Conservation (phyloP, 2,113 vertebrate species). For the Electrona antarctica region DNA sequence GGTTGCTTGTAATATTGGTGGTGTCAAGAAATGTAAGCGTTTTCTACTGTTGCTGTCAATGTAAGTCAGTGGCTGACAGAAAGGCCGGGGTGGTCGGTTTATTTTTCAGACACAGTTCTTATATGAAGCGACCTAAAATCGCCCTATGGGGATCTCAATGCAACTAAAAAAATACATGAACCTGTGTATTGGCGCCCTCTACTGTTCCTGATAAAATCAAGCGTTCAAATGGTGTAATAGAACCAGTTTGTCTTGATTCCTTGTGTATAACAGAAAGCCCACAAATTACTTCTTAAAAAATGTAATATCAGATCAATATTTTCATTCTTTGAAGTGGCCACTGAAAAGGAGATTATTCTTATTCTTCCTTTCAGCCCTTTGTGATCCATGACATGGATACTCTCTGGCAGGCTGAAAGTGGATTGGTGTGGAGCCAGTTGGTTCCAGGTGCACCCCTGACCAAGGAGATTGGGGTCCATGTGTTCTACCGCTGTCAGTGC, state of each 20-base stretch:
- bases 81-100: no score
- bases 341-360: background rate
- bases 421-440: conserved; percentile 95
- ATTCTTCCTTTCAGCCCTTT: conserved; percentile 85
- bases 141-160: no score
- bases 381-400: conserved; percentile 97
- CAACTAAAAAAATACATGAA: no score
- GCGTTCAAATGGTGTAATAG: background rate
- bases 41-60: no score
- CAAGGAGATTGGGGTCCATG: conserved; percentile 96
- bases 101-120: no score
- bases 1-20: no score
- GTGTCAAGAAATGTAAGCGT: no score
- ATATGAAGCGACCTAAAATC: no score
- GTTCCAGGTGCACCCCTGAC: conserved; percentile 87
- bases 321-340: background rate
- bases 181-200: no score
- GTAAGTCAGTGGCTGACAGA: no score
- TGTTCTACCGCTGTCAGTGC: conserved; percentile 98
- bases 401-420: conserved; percentile 94
- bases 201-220: background rate
- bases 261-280: background rate
- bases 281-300: background rate
- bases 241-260: background rate
- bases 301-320: background rate